Evolutionary conservation across 2,797 vertebrate species (phyloP), one percentile per base, ranked within the genome.

Genomic region (Chelidonichthys spinosus): DNA sequence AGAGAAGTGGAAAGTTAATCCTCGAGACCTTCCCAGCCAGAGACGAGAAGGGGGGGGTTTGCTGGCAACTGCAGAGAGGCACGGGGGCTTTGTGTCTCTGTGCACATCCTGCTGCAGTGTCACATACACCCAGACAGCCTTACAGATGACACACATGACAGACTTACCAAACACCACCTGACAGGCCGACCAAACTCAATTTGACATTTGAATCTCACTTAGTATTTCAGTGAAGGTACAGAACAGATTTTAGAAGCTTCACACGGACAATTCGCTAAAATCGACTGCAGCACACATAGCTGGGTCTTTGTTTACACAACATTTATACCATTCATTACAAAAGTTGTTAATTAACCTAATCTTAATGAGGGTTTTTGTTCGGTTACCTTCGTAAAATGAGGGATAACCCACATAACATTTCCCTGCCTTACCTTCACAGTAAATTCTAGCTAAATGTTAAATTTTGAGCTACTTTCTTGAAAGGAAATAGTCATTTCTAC

Each of bases 1-100:
- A 89, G 86, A 86, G 86, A 84, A 90, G 86, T 83, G 88, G 87
- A 93, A 92, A 91, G 90, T 89, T 91, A 92, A 93, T 90, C 89
- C 90, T 81, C 75, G 79, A 89, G 85, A 89, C 86, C 87, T 85
- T 87, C 87, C 66, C 79, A 89, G 85, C 73, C 76, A 69, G 64
- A 85, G 72, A 86, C 58, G 58, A 68, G 73, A 42, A 47, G 74
- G 43, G 43, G 43, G 43, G 46, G 46, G 25, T 11, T 25, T 69
- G 72, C 59, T 76, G 79, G 89, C 81, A 84, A 79, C 79, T 32
- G 76, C 65, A 74, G 76, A 80, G 79, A 83, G 69, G 61, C 66
- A 79, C 9, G 52, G 84, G 74, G 81, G 78, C 70, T 86, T 63
- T 74, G 75, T 81, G 77, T 87, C 86, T 86, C 85, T 63, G 63